Conservation (phyloP, 2,797 vertebrate species). For the Oryzias dopingdopingensis region DNA sequence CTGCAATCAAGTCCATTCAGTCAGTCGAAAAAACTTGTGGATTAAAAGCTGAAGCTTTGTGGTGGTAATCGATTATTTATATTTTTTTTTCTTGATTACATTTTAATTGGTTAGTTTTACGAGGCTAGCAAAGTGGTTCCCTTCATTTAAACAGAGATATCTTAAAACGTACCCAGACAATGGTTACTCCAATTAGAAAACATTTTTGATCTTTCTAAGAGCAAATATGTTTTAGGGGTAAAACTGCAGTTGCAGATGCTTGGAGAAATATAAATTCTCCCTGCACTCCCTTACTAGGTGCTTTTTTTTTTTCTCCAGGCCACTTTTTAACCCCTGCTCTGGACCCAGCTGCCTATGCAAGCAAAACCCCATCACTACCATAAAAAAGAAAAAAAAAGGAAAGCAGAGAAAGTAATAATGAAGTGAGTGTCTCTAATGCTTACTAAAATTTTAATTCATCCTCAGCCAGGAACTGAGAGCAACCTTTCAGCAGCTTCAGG, state of each 20-base stretch:
- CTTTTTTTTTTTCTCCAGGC: constrained; percentile 41
- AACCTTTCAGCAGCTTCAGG: constrained; percentile 48
- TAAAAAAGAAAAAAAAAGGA: constrained; percentile 6
- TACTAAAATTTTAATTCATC: constrained; percentile 56
- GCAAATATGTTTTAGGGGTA: constrained; percentile 23
- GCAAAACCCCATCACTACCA: constrained; percentile 48
- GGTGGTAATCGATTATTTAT: no score
- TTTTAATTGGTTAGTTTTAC: no score
- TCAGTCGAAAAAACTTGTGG: no score
- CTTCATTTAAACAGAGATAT: no score
- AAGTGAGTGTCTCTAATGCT: constrained; percentile 56
- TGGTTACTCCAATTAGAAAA: not conserved
- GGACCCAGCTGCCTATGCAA: constrained; percentile 52
- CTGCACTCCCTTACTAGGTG: constrained; percentile 45
- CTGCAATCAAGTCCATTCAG: constrained; percentile 5
- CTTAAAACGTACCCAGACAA: no score
- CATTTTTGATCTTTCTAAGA: constrained; percentile 9
- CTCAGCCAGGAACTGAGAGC: constrained; percentile 36
- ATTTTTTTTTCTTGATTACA: no score
- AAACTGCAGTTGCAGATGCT: constrained; percentile 34
- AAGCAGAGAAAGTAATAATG: constrained; percentile 43
- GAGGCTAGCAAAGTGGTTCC: no score
- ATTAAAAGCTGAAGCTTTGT: no score
- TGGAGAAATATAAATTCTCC: constrained; percentile 19
- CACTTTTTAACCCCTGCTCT: constrained; percentile 47